Percentiles rank a stretch among this genome's conserved stretches.
Evolutionary conservation across 2,888 invertebrate species (phyloP).

Genomic region (Trichogramma evanescens): DNA sequence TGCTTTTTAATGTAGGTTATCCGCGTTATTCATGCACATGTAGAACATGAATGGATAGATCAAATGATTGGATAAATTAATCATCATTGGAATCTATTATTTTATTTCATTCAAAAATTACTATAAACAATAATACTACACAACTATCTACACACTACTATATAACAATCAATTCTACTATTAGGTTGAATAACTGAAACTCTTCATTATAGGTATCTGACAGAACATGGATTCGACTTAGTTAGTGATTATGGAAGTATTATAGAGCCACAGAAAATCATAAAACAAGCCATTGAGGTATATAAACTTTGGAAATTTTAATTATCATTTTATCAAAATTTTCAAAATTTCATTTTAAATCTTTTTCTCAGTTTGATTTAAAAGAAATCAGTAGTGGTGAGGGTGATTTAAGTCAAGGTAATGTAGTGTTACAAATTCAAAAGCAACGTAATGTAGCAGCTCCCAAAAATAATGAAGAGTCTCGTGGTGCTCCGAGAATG

Average conservation of each 20-base stretch:
- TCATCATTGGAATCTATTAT: no score
- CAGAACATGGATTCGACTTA: constrained; percentile 63
- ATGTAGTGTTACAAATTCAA: constrained; percentile 75
- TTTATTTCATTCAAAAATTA: no score
- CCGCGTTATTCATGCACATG: no score
- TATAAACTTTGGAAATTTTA: constrained; percentile 40
- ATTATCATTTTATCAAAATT: background rate
- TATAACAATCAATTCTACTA: background rate
- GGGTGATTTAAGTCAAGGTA: constrained; percentile 35
- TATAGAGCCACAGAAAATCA: constrained; percentile 58
- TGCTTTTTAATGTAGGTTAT: no score
- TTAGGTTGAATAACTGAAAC: background rate
- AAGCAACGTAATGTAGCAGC: constrained; percentile 83
- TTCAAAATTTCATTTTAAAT: constrained; percentile 2
- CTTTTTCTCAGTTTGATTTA: constrained; percentile 61
- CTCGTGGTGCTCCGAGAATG: constrained; percentile 73
- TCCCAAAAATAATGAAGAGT: constrained; percentile 85
- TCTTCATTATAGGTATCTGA: constrained; percentile 57
- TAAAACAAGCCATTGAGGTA: constrained; percentile 65
- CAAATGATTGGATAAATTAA: no score
- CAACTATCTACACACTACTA: no score
- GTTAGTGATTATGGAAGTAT: constrained; percentile 60
- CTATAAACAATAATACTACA: no score
- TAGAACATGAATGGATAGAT: no score
- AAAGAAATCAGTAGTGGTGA: constrained; percentile 68